These are phyloP conservation scores for Ischnus inquisitorius DNA, from an alignment of 2,888 invertebrate genomes.

Conservation along the genomic window DNA sequence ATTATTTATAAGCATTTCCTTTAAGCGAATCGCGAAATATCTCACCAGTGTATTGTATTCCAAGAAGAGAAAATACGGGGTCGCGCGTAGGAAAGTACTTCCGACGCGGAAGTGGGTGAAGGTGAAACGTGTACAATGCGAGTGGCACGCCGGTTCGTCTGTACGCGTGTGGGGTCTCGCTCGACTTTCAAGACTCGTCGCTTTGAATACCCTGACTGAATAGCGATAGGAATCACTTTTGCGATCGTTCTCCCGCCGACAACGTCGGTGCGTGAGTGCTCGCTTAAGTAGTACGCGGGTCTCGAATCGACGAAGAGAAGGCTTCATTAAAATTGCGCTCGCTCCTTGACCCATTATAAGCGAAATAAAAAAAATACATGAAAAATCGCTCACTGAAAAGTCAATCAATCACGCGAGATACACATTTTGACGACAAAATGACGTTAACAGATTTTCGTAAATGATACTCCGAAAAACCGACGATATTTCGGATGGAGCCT, in stretches of 20 bases:
- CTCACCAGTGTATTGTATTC: background rate
- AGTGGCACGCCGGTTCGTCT: conserved; percentile 27
- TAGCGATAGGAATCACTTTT: conserved; percentile 75
- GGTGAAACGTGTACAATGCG: conserved; percentile 51
- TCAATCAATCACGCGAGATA: background rate
- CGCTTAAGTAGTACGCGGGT: background rate
- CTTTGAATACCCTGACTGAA: conserved; percentile 70
- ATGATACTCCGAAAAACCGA: background rate
- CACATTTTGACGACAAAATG: background rate
- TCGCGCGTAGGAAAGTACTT: conserved; percentile 53
- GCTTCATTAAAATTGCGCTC: background rate
- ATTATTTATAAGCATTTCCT: background rate
- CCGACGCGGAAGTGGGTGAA: conserved; percentile 67
- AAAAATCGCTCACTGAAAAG: background rate
- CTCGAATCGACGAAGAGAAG: background rate
- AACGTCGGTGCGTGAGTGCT: background rate
- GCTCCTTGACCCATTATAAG: conserved; percentile 20
- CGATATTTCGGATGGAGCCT: background rate
- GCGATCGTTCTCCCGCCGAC: conserved; percentile 68
- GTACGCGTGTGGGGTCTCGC: conserved; percentile 33
- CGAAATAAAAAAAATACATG: background rate
- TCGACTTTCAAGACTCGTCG: conserved; percentile 63
- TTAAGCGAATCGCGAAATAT: background rate
- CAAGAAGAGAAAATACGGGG: conserved; percentile 41
- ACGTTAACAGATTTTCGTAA: background rate